Base-by-base conservation (phyloP, 2,113 vertebrate species). In the Ictalurus punctatus region DNA sequence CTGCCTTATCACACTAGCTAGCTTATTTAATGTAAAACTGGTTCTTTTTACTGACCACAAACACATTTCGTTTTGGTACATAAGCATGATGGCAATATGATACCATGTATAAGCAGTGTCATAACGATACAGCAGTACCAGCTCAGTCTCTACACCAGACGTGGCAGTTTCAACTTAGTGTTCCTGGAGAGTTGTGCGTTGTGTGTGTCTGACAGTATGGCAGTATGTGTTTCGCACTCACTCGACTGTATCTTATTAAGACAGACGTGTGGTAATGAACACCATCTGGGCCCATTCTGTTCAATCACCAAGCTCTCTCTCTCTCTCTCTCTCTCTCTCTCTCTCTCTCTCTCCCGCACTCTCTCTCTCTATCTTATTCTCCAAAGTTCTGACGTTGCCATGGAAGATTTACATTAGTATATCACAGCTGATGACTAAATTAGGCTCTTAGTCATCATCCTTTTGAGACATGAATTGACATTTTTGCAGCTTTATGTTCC, bases 241-340 rank as follows among this genome's bases (percentile, higher is more conserved):
- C 58, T 73, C 65, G 34, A 85, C 83, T 92, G 90, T 86, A 87
- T 92, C 92, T 94, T 93, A 94, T 92, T 48, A 86, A 86, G 84
- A 79, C 84, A 85, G 92, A 90, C 89, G 19, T 78, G 91, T 91
- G 93, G 92, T 94, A 93, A 94, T 94, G 91, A 93, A 92, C 85
- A 19, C 95, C 94, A 94, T 95, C 95, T 95, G 94, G 93, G 90
- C 90, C 87, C 92, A 88, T 92, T 90, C 92, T 89, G 92, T 86
- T 91, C 88, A 44, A 52, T 88, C 30, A 25, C 78, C 19, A 74
- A 61, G 54, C 67, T n/a, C 40, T 5, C 40, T 4, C 40, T 4
- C 40, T 4, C 59, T 5, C 61, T 37, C 17, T 16, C 30, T 25
- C 19, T 4, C 52, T 7, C 40, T 78, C 54, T 0, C 25, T 78